phyloP scores from a whole-genome alignment of 2,113 vertebrate genomes.

The Mormyrus lacerda region DNA sequence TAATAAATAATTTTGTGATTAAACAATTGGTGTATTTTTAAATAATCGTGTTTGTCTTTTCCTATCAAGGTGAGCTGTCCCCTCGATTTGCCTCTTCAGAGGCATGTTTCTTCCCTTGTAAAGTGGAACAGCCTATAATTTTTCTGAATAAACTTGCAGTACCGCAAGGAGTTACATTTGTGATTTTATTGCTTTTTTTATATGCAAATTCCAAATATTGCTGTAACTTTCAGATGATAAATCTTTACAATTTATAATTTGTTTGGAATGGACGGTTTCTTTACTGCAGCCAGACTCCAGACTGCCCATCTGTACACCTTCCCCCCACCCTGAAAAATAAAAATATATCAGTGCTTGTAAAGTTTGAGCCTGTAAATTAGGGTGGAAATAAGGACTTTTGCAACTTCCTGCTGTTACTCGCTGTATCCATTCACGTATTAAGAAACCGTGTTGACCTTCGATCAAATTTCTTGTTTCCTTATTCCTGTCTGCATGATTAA shows the following conservation, averaged over 20 bases:
- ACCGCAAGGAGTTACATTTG: neutral
- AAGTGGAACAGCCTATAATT: neutral
- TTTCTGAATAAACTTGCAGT: neutral
- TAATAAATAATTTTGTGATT: neutral
- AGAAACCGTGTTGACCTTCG: constrained; percentile 5
- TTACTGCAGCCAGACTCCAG: neutral
- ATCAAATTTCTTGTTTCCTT: constrained; percentile 18
- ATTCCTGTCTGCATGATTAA: constrained; percentile 7
- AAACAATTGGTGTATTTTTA: neutral
- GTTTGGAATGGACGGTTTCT: neutral
- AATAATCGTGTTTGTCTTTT: neutral
- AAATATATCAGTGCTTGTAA: neutral
- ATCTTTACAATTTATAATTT: neutral
- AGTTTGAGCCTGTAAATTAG: neutral
- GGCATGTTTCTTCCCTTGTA: neutral
- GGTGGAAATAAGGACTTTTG: neutral
- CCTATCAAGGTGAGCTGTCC: neutral
- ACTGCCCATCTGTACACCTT: neutral
- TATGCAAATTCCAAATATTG: neutral
- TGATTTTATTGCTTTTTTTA: constrained; percentile 8
- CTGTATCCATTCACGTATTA: neutral
- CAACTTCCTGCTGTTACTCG: neutral
- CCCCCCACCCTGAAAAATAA: neutral
- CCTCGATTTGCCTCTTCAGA: neutral
- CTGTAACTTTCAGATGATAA: neutral